phyloP scores from a whole-genome alignment of 2,113 vertebrate genomes.

The Nipponia nippon region DNA sequence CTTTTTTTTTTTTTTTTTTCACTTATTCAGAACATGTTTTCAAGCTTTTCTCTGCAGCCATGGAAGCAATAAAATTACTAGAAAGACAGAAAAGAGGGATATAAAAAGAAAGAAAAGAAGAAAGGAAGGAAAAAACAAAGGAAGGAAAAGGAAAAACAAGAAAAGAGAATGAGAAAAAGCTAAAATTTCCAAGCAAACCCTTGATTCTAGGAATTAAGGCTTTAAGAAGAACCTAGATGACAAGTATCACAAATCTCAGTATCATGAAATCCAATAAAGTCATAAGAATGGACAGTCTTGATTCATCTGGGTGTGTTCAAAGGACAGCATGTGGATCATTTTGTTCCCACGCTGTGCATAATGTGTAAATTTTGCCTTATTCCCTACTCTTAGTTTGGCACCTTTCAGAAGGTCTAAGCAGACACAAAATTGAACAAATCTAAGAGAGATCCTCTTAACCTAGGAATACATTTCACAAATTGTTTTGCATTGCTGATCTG shows the following conservation, averaged over 20 bases:
- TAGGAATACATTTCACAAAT: not conserved
- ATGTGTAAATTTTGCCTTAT: not conserved
- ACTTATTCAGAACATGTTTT: not conserved
- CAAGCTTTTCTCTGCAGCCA: not conserved
- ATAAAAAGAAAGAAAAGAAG: not conserved
- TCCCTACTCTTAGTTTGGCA: not conserved
- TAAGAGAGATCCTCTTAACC: not conserved
- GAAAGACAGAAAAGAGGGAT: not conserved
- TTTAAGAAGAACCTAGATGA: not conserved
- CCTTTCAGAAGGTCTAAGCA: not conserved
- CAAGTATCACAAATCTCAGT: not conserved
- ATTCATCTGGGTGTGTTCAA: not conserved
- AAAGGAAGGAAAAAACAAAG: not conserved
- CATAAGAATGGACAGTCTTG: not conserved
- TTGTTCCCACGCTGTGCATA: not conserved
- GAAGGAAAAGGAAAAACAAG: not conserved
- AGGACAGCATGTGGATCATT: not conserved
- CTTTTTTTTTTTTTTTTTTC: not conserved
- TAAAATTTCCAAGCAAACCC: not conserved
- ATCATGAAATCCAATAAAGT: not conserved
- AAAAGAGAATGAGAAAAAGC: not conserved
- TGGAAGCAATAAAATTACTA: not conserved
- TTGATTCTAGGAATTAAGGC: not conserved
- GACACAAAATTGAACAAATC: not conserved
- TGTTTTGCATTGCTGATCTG: not conserved